Evolutionary conservation across 2,113 vertebrate genomes (phyloP), one percentile per base, ranked within the genome.

Genomic region (Tricholaema leucomelas): DNA sequence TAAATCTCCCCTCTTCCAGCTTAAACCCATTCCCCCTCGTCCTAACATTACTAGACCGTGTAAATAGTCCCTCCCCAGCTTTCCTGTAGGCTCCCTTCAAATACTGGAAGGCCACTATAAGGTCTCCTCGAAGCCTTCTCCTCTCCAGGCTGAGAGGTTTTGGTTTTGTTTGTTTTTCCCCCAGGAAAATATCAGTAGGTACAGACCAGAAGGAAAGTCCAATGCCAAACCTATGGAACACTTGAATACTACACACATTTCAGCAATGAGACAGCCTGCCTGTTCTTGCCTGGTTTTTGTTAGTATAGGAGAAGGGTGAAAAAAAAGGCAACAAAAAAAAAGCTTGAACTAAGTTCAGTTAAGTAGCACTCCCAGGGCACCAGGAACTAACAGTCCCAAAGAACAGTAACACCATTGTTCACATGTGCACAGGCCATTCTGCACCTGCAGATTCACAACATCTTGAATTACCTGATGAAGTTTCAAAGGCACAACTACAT

Each of bases 391-490:
- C 36, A 33, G 65, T 50, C 54, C 46, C 52, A 77, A 63, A 79
- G 74, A 77, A 76, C 58, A 93, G 24, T 36, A 80, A 38, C 54
- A 55, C n/a, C 36, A 33, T 38, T 92, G 65, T 91, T 75, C 33
- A 44, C 30, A 21, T 18, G 17, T 59, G 69, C 18, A 11, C 5
- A 67, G 48, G 61, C 48, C 14, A 54, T 38, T 60, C 85, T 87
- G 56, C 69, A 82, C 6, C 4, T 77, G 67, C 72, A 88, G 74
- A 56, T 36, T 42, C 28, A 61, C 30, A 71, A 9, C 16, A 33
- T 71, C 59, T 67, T 64, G 20, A 55, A 48, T 96, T 93, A 99
- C 99, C 98, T 99, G 99, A 76, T 99, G 98, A n/a, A 99, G 97
- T 87, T 98, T 98, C 67, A 99, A 96, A 28, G 98, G 98, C 38